Base-by-base conservation (phyloP, 2,888 invertebrate species). In the Syritta pipiens region DNA sequence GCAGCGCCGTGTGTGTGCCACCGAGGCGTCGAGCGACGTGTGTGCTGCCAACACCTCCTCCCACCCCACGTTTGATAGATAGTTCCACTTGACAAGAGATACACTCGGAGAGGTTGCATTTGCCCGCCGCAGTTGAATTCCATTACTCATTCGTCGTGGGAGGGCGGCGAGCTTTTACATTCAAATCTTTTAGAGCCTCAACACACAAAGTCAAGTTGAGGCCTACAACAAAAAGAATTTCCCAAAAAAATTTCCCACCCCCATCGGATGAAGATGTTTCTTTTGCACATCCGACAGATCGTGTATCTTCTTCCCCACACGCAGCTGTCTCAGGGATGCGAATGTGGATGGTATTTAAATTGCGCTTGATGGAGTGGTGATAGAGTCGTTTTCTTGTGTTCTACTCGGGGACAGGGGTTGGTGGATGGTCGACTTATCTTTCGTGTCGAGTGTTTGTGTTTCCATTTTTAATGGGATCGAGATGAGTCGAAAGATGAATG, bases 331-430 rank as follows among this genome's bases (percentile, higher is more conserved):
- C n/a, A 37, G 37, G 22, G 6, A 53, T 5, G n/a, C 12, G 30
- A 49, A 30, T 14, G 53, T 35, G 22, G 72, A 22, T 30, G 30
- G 42, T 68, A 68, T 79, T 74, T 74, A 79, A 79, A 79, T 79
- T 79, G 62, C 55, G 42, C 60, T 74, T 79, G 74, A 72, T 79
- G 55, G 67, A 79, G 79, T 79, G 74, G 67, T 62, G 79, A 79
- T 74, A 60, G 55, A 71, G 57, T 76, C 71, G 60, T 60, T 72
- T 65, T 65, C 60, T 62, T 60, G 49, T 68, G 60, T 10, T 51
- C 46, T 26, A 10, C 30, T 20, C 30, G 2, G 17, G n/a, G n/a
- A n/a, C n/a, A n/a, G n/a, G n/a, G n/a, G n/a, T n/a, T n/a, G n/a
- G n/a, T n/a, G n/a, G n/a, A n/a, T 46, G 44, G 57, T 24, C 65